These are phyloP conservation scores for Liparis tanakae DNA, from an alignment of 2,797 vertebrate genomes.

Conservation along the genomic window DNA sequence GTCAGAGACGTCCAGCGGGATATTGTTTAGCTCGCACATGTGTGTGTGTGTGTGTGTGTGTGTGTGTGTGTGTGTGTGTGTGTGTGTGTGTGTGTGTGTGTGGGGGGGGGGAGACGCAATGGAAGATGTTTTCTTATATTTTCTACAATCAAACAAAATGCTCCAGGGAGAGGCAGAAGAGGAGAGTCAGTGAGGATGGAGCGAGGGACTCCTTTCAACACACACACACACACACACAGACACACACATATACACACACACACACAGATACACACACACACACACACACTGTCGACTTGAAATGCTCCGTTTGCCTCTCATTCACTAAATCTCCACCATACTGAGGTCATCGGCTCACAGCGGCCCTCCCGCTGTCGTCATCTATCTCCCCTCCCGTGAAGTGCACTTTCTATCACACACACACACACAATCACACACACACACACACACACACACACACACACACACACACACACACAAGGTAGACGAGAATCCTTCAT, in stretches of 20 bases:
- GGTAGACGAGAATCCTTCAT: slow-evolving; percentile 50
- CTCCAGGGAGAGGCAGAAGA: not conserved
- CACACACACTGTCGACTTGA: slow-evolving; percentile 29
- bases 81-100: too few relatives aligned
- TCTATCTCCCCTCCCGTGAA: slow-evolving; percentile 32
- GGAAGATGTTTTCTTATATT: too few relatives aligned
- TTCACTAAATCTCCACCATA: slow-evolving; percentile 59
- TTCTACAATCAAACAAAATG: too few relatives aligned
- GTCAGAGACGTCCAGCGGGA: slow-evolving; percentile 53
- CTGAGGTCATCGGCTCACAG: slow-evolving; percentile 57
- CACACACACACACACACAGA: too few relatives aligned
- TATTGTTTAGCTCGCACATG: slow-evolving; percentile 48
- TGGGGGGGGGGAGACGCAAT: too few relatives aligned
- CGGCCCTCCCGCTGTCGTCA: slow-evolving; percentile 38
- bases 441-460: too few relatives aligned
- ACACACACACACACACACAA: not conserved
- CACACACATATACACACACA: too few relatives aligned
- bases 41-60: too few relatives aligned
- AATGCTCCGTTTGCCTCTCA: slow-evolving; percentile 58
- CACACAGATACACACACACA: too few relatives aligned
- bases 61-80: too few relatives aligned
- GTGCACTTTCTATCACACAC: slow-evolving; percentile 31
- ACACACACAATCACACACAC: too few relatives aligned
- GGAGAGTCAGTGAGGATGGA: slow-evolving; percentile 16
- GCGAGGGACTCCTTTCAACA: slow-evolving; percentile 19